Conservation (phyloP, 1,140 invertebrate genomes). For the Samia ricini region DNA sequence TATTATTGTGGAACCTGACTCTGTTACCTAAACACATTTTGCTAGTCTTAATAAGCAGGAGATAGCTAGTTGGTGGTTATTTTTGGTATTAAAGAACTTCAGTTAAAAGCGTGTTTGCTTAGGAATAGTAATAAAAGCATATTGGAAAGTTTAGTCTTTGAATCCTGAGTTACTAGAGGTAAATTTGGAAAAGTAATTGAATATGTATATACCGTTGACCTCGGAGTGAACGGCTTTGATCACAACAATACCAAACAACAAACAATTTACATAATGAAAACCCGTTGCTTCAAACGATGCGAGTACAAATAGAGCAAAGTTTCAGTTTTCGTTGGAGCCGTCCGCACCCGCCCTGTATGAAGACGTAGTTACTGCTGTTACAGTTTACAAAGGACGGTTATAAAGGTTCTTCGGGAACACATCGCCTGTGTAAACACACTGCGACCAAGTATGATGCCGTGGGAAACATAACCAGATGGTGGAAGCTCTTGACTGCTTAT, state of each 20-base stretch:
- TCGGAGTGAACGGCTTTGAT: background rate
- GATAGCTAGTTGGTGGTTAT: too few species aligned
- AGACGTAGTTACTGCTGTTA: background rate
- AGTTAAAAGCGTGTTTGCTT: background rate
- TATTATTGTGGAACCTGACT: too few species aligned
- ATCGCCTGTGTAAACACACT: too few species aligned
- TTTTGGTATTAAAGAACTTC: too few species aligned
- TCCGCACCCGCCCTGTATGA: background rate
- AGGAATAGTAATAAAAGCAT: background rate
- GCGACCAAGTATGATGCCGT: too few species aligned
- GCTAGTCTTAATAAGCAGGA: too few species aligned
- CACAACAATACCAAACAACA: background rate
- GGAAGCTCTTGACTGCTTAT: too few species aligned
- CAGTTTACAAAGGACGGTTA: background rate
- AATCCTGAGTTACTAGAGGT: background rate
- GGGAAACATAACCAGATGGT: too few species aligned
- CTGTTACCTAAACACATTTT: too few species aligned
- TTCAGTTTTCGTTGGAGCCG: background rate
- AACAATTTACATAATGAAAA: conserved; percentile 1
- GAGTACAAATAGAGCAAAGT: background rate
- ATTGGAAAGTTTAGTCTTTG: background rate
- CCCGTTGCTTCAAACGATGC: background rate
- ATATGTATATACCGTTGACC: conserved; percentile 1
- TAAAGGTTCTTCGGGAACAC: background rate
- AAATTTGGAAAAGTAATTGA: background rate